These are phyloP conservation scores for Burhinus oedicnemus DNA, from an alignment of 2,113 vertebrate genomes.

Conservation along the genomic window DNA sequence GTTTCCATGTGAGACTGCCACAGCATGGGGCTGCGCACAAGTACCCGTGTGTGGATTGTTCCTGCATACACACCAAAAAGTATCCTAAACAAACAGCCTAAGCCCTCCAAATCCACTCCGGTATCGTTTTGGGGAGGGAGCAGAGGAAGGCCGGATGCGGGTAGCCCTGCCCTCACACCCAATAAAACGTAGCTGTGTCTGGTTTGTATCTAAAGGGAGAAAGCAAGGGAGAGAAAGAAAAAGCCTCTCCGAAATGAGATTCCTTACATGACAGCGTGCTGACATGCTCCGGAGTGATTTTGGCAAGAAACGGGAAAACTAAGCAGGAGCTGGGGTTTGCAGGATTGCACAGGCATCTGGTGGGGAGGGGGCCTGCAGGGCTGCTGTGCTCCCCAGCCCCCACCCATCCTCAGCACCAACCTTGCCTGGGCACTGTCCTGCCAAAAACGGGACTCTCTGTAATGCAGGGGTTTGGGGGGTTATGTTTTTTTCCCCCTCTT, in stretches of 20 bases:
- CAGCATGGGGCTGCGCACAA: background rate
- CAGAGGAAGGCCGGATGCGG: background rate
- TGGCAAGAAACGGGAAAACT: conserved; percentile 15
- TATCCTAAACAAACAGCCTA: background rate
- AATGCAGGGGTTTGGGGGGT: background rate
- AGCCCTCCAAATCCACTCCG: background rate
- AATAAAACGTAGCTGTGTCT: background rate
- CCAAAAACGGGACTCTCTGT: background rate
- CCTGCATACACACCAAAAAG: fast-evolving
- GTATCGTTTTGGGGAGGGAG: background rate
- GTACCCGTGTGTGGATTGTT: background rate
- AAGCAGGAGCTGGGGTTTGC: conserved; percentile 15
- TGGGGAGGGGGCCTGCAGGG: background rate
- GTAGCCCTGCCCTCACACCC: conserved; percentile 54
- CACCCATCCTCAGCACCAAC: background rate
- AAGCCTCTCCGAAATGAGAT: conserved; percentile 37
- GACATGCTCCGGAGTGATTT: conserved; percentile 9
- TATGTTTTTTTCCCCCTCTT: fast-evolving
- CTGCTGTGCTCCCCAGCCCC: background rate
- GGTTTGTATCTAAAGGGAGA: conserved; percentile 30
- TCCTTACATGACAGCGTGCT: conserved; percentile 47
- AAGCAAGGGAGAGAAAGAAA: background rate
- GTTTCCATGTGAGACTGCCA: background rate
- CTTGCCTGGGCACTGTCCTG: background rate
- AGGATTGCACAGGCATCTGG: background rate